A percentile compares a stretch with the other conserved stretches of the same genome.
phyloP scores from a whole-genome alignment of 2,113 vertebrate species.

The Corvus moneduloides region DNA sequence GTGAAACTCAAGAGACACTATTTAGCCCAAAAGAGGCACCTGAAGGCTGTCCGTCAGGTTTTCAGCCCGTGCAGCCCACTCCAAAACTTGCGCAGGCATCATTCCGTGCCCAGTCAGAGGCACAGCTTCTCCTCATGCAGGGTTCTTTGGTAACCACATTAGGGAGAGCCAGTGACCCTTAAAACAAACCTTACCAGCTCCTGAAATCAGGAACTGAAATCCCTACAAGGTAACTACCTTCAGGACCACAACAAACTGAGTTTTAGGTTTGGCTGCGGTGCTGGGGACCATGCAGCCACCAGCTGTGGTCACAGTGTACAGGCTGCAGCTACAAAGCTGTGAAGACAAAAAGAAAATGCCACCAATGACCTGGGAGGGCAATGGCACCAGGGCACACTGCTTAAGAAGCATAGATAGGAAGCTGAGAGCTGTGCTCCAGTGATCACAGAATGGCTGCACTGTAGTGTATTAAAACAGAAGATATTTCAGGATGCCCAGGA shows the following conservation, averaged over 20 bases:
- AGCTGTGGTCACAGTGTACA: neutral
- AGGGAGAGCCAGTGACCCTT: neutral
- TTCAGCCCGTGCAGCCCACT: neutral
- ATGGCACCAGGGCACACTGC: rapidly evolving
- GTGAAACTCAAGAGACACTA: neutral
- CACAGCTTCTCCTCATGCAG: neutral
- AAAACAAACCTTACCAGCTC: neutral
- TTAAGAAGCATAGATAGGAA: neutral
- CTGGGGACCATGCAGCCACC: neutral
- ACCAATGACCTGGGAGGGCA: rapidly evolving
- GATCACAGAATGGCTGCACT: neutral
- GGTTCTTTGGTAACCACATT: neutral
- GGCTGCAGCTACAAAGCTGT: neutral
- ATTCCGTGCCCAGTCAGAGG: rapidly evolving
- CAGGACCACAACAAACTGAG: neutral
- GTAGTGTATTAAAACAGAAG: neutral
- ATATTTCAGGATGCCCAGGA: neutral
- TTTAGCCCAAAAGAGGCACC: neutral
- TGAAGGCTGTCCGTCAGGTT: neutral
- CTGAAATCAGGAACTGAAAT: neutral
- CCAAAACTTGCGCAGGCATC: neutral
- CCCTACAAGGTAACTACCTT: neutral
- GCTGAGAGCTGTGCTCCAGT: neutral
- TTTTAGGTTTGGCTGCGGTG: neutral
- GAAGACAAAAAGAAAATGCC: neutral